These are phyloP conservation scores for Abramis brama DNA, from an alignment of 2,113 vertebrate species.

Conservation along the genomic window DNA sequence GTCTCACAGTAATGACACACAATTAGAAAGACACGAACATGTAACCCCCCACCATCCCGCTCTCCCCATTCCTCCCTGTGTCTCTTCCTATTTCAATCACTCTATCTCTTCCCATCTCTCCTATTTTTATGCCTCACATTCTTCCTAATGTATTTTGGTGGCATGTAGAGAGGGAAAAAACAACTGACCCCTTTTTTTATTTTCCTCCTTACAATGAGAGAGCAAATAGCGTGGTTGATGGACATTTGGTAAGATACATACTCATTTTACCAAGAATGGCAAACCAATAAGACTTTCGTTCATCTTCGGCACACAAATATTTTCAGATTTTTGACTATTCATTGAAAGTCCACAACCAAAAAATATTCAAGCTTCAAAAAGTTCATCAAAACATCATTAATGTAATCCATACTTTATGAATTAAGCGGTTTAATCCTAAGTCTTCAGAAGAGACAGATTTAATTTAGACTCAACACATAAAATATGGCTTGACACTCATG, in stretches of 20 bases:
- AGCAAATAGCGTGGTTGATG: background rate
- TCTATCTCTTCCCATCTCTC: constrained; percentile 17
- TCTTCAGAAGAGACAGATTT: background rate
- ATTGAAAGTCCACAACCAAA: background rate
- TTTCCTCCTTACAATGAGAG: background rate
- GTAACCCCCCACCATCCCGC: constrained; percentile 5
- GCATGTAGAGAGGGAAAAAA: background rate
- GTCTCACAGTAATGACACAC: constrained; percentile 32
- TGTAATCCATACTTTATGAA: background rate
- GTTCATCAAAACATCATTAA: background rate
- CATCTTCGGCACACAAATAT: background rate
- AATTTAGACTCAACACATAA: background rate
- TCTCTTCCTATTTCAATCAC: constrained; percentile 12
- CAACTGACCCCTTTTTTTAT: background rate
- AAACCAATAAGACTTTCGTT: background rate
- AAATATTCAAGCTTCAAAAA: background rate
- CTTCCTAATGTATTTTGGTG: constrained; percentile 4
- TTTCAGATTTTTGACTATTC: background rate
- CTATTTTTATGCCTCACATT: constrained; percentile 16
- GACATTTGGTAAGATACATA: background rate
- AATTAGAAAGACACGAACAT: constrained; percentile 37
- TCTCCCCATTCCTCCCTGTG: background rate
- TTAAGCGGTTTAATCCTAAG: background rate
- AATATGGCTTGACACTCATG: background rate
- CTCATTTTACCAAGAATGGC: background rate